A percentile compares a stretch with the other conserved stretches of the same genome.
phyloP scores from a whole-genome alignment of 2,888 invertebrate genomes.

The Eucera pruinosa region DNA sequence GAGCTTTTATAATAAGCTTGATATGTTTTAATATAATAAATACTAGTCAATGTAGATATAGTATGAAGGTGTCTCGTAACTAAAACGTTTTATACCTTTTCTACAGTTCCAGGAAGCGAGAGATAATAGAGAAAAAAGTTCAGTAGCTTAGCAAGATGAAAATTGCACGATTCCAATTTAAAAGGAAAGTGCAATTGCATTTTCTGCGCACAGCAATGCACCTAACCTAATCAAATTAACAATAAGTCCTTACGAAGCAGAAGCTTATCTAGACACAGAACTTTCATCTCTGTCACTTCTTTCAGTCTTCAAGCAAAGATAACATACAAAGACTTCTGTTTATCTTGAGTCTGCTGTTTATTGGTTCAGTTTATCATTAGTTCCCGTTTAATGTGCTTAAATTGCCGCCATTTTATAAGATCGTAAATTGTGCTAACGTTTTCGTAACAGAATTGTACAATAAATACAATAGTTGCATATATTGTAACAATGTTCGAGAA shows the following conservation, averaged over 20 bases:
- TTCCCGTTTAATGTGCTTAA: no score
- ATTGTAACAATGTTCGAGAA: no score
- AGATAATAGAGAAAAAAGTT: constrained; percentile 6
- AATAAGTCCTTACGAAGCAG: constrained; percentile 5
- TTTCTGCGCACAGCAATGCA: constrained; percentile 1
- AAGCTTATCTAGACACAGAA: constrained; percentile 3
- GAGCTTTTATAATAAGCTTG: no score
- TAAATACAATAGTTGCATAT: no score
- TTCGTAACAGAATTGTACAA: no score
- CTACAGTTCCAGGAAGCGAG: not conserved
- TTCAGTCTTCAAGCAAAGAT: not conserved
- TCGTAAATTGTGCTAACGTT: no score
- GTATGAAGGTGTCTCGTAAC: not conserved
- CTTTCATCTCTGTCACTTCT: not conserved
- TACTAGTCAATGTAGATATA: not conserved
- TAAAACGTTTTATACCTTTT: not conserved
- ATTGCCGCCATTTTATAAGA: no score
- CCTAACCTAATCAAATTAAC: constrained; percentile 13
- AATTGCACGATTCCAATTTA: constrained; percentile 19
- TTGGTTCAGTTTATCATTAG: no score
- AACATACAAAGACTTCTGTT: not conserved
- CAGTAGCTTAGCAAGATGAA: constrained; percentile 20
- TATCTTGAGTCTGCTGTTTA: not conserved
- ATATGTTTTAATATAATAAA: no score
- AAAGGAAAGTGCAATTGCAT: constrained; percentile 20